Evolutionary conservation across 2,797 vertebrate genomes (phyloP), one percentile per base, ranked within the genome.

Genomic region (Ciconia nigra): DNA sequence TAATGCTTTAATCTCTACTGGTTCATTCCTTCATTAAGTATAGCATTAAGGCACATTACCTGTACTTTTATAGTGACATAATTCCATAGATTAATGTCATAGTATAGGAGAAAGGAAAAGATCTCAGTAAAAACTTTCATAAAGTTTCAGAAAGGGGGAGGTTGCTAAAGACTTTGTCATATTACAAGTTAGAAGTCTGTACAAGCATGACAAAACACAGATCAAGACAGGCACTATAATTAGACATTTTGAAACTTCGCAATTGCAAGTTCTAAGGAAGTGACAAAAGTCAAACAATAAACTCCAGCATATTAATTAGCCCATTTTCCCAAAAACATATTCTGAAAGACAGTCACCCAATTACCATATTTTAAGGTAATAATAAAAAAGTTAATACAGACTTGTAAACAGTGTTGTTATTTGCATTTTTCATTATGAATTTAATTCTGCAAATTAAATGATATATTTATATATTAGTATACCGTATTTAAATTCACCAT

Each of bases 341-440:
- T 79, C 89, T 84, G 84, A 83, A 89, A 85, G 78, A 89, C 24
- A 70, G 25, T 73, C 31, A 82, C 9, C 3, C 5, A 91, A 87
- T 91, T 87, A 87, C 33, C 17, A 57, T 94, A 70, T 89, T 95
- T 94, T 93, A 89, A 93, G 33, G 41, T 65, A 87, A 80, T 70
- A 95, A 90, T 85, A 83, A 86, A 88, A 87, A 89, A 33, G 26
- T 76, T 87, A 85, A 80, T 74, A 78, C 29, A 85, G 41, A 47
- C 41, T 89, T 79, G 21, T 51, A 94, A 96, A 61, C 26, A 96
- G 41, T n/a, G 21, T 41, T 91, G 39, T 26, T 83, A 89, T 91
- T 96, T 93, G 80, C 71, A 85, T 95, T 94, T 96, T 93, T 79
- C 72, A 87, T 95, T 90, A 90, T 29, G 21, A 65, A 31, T 83